Evolutionary conservation across 2,888 invertebrate species (phyloP).

Genomic region (Spicauda simplicius): DNA sequence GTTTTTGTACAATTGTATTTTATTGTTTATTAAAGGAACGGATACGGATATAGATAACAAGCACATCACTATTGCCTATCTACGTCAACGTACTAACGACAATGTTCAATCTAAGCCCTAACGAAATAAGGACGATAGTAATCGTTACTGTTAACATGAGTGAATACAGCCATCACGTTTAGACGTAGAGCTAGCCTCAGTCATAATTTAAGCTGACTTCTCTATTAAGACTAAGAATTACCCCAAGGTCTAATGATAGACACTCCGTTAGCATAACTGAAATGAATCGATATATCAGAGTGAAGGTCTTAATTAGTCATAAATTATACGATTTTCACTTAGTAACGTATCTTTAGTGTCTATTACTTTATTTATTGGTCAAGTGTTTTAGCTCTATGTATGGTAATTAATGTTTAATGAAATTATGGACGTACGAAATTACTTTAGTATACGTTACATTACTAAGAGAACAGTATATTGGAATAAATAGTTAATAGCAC

Average conservation of each 20-base stretch:
- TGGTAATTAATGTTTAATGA: neutral
- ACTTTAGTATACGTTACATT: too few relatives aligned
- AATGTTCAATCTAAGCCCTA: constrained; percentile 18
- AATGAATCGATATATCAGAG: constrained; percentile 24
- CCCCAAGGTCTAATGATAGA: constrained; percentile 34
- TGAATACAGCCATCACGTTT: constrained; percentile 18
- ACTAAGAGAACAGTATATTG: too few relatives aligned
- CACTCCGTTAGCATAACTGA: constrained; percentile 31
- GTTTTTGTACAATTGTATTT: too few relatives aligned
- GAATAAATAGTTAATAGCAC: too few relatives aligned
- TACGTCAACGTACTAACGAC: constrained; percentile 4
- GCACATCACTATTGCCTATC: constrained; percentile 3
- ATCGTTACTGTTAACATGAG: constrained; percentile 15
- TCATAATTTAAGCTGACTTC: constrained; percentile 36
- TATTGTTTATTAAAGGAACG: too few relatives aligned
- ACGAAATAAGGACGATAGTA: constrained; percentile 6
- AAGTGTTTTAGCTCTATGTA: neutral
- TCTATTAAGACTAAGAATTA: constrained; percentile 30
- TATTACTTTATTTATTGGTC: constrained; percentile 3
- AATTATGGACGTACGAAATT: neutral
- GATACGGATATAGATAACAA: too few relatives aligned
- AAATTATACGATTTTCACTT: constrained; percentile 32
- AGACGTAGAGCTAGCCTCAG: constrained; percentile 26
- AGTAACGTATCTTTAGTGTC: constrained; percentile 2
- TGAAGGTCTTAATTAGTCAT: constrained; percentile 17